phyloP scores from a whole-genome alignment of 2,113 vertebrate genomes.

The Trematomus loennbergii region DNA sequence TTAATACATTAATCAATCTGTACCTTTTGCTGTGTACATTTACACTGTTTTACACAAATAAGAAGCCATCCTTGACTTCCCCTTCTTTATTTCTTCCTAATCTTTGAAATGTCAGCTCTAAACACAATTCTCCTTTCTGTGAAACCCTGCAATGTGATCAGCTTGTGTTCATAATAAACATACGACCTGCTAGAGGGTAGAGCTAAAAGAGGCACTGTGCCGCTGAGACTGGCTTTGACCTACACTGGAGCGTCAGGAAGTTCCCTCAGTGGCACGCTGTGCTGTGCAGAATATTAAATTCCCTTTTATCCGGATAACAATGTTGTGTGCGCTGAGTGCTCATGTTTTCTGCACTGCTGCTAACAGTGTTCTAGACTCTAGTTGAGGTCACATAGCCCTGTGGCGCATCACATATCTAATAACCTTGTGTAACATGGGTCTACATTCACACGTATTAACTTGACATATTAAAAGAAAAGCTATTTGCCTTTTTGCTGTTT shows the following conservation, averaged over 20 bases:
- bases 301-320: constrained; percentile 22
- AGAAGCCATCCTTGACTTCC: not conserved
- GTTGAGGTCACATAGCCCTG: constrained; percentile 30
- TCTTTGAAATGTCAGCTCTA: not conserved
- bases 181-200: constrained; percentile 13
- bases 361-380: constrained; percentile 17
- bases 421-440: not conserved
- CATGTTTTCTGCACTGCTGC: constrained; percentile 10
- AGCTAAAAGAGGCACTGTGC: constrained; percentile 21
- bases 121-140: constrained; percentile 11
- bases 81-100: not conserved
- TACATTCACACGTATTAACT: constrained; percentile 1
- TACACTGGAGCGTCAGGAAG: constrained; percentile 39
- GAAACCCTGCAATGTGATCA: constrained; percentile 15
- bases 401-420: constrained; percentile 26
- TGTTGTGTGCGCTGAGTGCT: constrained; percentile 4
- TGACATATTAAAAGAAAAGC: not conserved
- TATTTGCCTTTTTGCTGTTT: not conserved
- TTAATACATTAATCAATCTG: not conserved
- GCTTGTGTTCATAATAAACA: constrained; percentile 43
- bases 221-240: constrained; percentile 34
- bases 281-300: constrained; percentile 33
- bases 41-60: not conserved
- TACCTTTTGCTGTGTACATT: not conserved
- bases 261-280: constrained; percentile 23